Percentiles rank a stretch among this genome's conserved stretches.
Evolutionary conservation across 2,888 invertebrate genomes (phyloP).

Genomic region (Hesperia comma): DNA sequence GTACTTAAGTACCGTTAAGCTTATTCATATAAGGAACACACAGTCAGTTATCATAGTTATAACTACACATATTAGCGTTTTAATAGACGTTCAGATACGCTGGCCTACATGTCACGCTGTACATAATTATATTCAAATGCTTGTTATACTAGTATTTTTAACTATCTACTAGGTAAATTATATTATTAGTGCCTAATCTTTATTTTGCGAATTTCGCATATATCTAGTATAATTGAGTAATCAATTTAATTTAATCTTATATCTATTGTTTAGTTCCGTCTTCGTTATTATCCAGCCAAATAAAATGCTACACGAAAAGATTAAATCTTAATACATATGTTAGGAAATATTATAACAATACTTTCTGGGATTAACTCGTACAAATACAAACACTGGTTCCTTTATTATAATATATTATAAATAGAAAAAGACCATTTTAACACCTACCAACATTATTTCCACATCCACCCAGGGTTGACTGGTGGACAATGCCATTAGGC

Average conservation of each 20-base stretch:
- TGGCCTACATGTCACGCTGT: not conserved
- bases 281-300: slow-evolving; percentile 2
- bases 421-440: slow-evolving; percentile 1
- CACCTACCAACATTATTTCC: too few relatives aligned
- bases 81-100: not conserved
- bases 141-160: not conserved
- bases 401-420: slow-evolving; percentile 1
- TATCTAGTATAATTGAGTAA: not conserved
- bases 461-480: too few relatives aligned
- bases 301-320: not conserved
- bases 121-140: not conserved
- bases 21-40: not conserved
- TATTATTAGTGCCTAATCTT: not conserved
- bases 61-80: not conserved
- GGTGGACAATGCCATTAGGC: too few relatives aligned
- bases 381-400: slow-evolving; percentile 26
- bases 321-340: not conserved
- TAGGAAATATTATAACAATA: not conserved
- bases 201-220: not conserved
- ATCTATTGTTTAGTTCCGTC: not conserved
- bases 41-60: not conserved
- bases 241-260: not conserved
- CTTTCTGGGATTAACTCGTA: slow-evolving; percentile 6
- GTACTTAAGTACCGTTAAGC: slow-evolving; percentile 18
- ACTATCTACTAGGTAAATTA: not conserved